Percentiles rank a stretch among this genome's conserved stretches.
These are phyloP conservation scores for Pseudococcus jackbeardsleyi DNA, from an alignment of 2,888 invertebrate genomes.

Conservation along the genomic window DNA sequence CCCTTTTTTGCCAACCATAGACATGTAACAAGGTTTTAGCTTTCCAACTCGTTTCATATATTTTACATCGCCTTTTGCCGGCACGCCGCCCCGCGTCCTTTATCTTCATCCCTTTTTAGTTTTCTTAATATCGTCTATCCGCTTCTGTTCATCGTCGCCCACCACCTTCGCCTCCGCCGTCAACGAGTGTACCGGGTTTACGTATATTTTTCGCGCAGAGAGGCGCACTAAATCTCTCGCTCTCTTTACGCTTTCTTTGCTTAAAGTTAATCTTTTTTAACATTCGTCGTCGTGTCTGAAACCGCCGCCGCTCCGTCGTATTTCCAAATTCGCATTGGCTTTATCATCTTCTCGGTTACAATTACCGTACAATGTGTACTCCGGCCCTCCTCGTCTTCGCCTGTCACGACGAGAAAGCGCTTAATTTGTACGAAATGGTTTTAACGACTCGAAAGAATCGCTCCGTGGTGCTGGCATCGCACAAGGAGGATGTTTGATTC, in stretches of 20 bases:
- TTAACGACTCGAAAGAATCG: slow-evolving; percentile 22
- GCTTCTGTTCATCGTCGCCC: slow-evolving; percentile 9
- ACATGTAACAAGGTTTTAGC: slow-evolving; percentile 60
- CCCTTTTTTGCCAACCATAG: slow-evolving; percentile 50
- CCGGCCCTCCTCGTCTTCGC: background rate
- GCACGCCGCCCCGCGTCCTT: background rate
- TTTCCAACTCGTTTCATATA: slow-evolving; percentile 61
- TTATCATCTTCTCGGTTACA: slow-evolving; percentile 5
- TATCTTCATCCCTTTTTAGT: slow-evolving; percentile 38
- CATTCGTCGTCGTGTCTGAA: slow-evolving; percentile 48
- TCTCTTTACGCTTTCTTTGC: slow-evolving; percentile 54
- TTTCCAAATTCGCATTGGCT: slow-evolving; percentile 1
- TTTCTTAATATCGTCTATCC: slow-evolving; percentile 8
- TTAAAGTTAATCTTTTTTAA: slow-evolving; percentile 61
- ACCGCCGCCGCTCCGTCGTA: background rate
- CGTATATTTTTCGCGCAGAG: background rate
- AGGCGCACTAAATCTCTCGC: slow-evolving; percentile 57
- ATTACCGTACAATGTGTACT: background rate
- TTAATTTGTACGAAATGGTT: slow-evolving; percentile 22
- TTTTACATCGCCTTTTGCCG: slow-evolving; percentile 43
- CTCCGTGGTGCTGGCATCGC: background rate
- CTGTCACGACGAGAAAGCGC: background rate
- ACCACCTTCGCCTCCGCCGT: background rate
- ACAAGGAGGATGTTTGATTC: background rate
- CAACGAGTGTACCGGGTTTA: background rate